phyloP scores from a whole-genome alignment of 2,888 invertebrate species.

The Mimas tiliae region DNA sequence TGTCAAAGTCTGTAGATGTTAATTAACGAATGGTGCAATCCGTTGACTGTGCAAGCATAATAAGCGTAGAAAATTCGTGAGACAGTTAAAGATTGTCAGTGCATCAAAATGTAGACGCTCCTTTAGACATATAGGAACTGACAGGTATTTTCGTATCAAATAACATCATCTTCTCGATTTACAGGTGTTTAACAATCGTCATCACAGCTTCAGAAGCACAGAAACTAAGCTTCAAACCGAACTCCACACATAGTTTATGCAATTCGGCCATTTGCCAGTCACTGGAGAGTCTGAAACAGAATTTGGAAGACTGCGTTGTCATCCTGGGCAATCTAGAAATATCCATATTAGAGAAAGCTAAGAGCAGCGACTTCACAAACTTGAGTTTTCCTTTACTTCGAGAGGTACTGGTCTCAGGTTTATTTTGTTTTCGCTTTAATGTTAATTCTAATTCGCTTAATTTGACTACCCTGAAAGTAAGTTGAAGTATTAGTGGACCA shows the following conservation, averaged over 20 bases:
- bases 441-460: not conserved
- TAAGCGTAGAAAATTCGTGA: no score
- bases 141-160: no score
- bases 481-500: no score
- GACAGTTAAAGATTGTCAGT: no score
- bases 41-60: no score
- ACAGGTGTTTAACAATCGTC: constrained; percentile 9
- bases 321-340: constrained; percentile 92
- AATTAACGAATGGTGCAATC: no score
- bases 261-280: constrained; percentile 45
- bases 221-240: constrained; percentile 1
- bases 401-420: constrained; percentile 75
- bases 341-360: constrained; percentile 85
- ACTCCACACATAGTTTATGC: constrained; percentile 50
- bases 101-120: no score
- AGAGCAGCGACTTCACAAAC: constrained; percentile 72
- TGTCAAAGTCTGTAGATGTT: no score
- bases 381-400: constrained; percentile 88
- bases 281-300: constrained; percentile 37
- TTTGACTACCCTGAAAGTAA: no score
- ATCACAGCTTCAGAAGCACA: constrained; percentile 1
- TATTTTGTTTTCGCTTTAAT: constrained; percentile 20
- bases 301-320: constrained; percentile 76
- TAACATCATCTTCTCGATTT: not conserved
- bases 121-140: no score